Base-by-base conservation (phyloP, 2,113 vertebrate species). In the Archocentrus centrarchus region DNA sequence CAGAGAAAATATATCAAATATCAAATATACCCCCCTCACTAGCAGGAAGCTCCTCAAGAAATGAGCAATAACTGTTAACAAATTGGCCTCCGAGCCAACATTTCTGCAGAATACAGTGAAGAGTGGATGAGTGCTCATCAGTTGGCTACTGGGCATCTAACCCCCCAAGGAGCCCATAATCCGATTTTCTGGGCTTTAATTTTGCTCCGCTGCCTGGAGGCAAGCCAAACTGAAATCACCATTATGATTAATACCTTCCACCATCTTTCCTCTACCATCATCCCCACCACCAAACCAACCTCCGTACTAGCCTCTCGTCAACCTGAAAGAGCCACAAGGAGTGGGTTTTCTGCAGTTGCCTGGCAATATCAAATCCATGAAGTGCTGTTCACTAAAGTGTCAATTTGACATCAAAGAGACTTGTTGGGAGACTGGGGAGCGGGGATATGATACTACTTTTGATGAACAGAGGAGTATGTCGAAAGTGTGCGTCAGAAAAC, bases 21-120 rank as follows among this genome's bases (percentile, higher is more conserved):
- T n/a, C 24, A 2, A 24, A 83, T 75, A 77, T 77, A 14, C 59
- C 81, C 79, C 84, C 77, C 78, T 77, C 44, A 14, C 1, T 92
- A 93, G 89, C 84, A 96, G 96, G 94, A 97, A 97, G 96, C 94
- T 59, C 92, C 95, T 94, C 94, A 97, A 73, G 68, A 73, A 97
- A 98, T 94, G 93, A 97, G 94, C 92, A 94, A 92, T 97, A 97
- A 97, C 96, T 97, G 95, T 96, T 96, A 97, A 97, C 97, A 98
- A 98, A 98, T 97, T 96, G 95, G 92, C 94, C 96, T 96, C 95
- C 89, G 86, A 93, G 96, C 94, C 83, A 96, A 93, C 89, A 94
- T 81, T 91, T 93, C 87, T 59, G 77, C 86, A 94, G 93, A 86
- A 81, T 39, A 0, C 39, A 89, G 93, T 89, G 92, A 92, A 91